These are phyloP conservation scores for Sus scrofa DNA, from an alignment of 2,113 vertebrate genomes.

Conservation along the genomic window DNA sequence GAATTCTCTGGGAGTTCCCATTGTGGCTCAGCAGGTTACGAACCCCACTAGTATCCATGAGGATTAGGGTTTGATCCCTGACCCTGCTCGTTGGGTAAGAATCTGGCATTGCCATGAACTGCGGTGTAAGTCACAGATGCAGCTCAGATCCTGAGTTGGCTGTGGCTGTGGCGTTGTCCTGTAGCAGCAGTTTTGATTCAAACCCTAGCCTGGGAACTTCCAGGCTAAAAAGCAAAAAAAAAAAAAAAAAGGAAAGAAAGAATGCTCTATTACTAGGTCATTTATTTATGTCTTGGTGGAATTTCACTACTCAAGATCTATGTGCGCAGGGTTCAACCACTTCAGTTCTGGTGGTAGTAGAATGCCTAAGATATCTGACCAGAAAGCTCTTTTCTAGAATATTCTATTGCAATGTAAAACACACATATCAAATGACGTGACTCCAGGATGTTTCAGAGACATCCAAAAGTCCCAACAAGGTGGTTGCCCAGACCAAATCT, in stretches of 20 bases:
- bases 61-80: too few relatives aligned
- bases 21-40: too few relatives aligned
- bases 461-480: neutral
- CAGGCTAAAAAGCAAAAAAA: too few relatives aligned
- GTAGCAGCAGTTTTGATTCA: too few relatives aligned
- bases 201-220: too few relatives aligned
- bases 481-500: neutral
- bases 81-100: too few relatives aligned
- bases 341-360: neutral
- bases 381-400: constrained; percentile 4
- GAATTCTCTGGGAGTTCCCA: constrained; percentile 2
- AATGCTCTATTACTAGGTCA: constrained; percentile 42
- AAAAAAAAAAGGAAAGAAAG: neutral
- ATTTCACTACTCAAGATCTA: neutral
- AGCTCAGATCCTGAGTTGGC: too few relatives aligned
- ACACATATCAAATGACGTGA: neutral
- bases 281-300: neutral
- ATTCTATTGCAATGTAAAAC: constrained; percentile 22
- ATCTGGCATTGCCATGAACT: too few relatives aligned
- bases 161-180: too few relatives aligned
- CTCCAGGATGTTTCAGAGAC: neutral
- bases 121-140: too few relatives aligned
- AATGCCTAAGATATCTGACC: neutral
- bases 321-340: neutral
- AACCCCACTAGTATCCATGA: too few relatives aligned